A percentile compares a stretch with the other conserved stretches of the same genome.
These are phyloP conservation scores for Sinodicranocentrus sp. DNA, from an alignment of 2,888 invertebrate genomes.

Conservation along the genomic window DNA sequence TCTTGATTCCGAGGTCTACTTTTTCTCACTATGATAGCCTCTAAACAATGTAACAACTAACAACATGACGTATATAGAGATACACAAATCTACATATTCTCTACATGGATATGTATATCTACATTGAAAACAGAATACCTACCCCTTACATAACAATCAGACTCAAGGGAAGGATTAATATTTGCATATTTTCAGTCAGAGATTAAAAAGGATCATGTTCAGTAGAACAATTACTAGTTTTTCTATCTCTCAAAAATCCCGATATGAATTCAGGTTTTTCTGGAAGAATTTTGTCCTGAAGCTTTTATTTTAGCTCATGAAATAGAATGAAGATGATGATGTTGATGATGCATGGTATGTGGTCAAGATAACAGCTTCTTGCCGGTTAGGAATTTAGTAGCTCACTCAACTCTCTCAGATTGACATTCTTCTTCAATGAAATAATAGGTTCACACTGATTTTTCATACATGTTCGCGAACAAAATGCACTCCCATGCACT, in stretches of 20 bases:
- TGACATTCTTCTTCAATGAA: conserved; percentile 61
- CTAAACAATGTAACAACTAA: conserved; percentile 8
- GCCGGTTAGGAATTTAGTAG: conserved; percentile 14
- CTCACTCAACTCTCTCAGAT: conserved; percentile 7
- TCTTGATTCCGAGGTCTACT: conserved; percentile 56
- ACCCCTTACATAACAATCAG: too few species aligned
- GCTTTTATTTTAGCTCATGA: conserved; percentile 59
- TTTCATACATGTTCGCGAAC: too few species aligned
- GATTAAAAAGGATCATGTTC: conserved; percentile 33
- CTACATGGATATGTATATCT: too few species aligned
- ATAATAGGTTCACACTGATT: conserved; percentile 8
- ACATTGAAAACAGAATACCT: too few species aligned
- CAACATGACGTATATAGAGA: not conserved
- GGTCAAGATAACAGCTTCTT: conserved; percentile 38
- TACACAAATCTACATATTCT: too few species aligned
- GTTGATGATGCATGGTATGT: conserved; percentile 58
- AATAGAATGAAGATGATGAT: conserved; percentile 29
- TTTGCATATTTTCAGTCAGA: conserved; percentile 23
- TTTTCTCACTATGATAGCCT: not conserved
- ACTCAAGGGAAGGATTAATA: conserved; percentile 18
- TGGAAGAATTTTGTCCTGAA: conserved; percentile 70
- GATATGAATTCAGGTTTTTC: conserved; percentile 71
- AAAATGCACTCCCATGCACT: too few species aligned
- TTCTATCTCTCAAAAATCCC: conserved; percentile 55
- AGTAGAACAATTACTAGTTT: conserved; percentile 66